Base-by-base conservation (phyloP, 2,113 vertebrate genomes). In the Lampris megalopsis region DNA sequence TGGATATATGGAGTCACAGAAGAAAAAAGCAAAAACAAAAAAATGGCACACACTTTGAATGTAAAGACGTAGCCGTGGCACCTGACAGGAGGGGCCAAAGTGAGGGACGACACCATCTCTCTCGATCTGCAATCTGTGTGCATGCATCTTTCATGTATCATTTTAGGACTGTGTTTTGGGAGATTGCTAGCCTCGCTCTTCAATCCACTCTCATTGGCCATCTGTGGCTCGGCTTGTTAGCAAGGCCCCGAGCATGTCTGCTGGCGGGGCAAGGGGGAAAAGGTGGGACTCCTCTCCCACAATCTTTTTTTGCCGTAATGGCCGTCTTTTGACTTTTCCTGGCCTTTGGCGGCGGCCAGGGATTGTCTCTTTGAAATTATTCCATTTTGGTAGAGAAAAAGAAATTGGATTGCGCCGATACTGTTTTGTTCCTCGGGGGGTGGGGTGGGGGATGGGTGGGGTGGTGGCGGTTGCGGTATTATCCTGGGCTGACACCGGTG, bases 371-470 rank as follows among this genome's bases (percentile, higher is more conserved):
- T 85, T 88, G 88, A 93, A 95, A 94, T 95, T 94, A 93, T 94
- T 93, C 90, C 92, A 94, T 94, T 94, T 94, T 92, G 91, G 86
- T 77, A 54, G 82, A 91, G 92, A 94, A 91, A 92, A 92, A 94
- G 91, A 94, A 94, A 94, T 93, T 92, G 92, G 94, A 93, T 93
- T 92, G 92, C 82, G 80, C 88, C 89, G 91, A 94, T 94, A 92
- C 92, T 93, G 90, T 92, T 92, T 92, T 91, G 84, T 89, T 91
- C 88, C 90, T 81, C 82, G 68, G 86, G 80, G 81, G 73, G 45
- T 73, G 52, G 8, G 45, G 66, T 63, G 80, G 53, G 53, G 6
- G 68, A n/a, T n/a, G n/a, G 42, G 68, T 2, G 79, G 57, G 7
- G 47, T 64, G 68, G 80, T 59, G 71, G 75, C 80, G 88, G 88